Base-by-base conservation (phyloP, 2,113 vertebrate species). In the Lanius ludovicianus region DNA sequence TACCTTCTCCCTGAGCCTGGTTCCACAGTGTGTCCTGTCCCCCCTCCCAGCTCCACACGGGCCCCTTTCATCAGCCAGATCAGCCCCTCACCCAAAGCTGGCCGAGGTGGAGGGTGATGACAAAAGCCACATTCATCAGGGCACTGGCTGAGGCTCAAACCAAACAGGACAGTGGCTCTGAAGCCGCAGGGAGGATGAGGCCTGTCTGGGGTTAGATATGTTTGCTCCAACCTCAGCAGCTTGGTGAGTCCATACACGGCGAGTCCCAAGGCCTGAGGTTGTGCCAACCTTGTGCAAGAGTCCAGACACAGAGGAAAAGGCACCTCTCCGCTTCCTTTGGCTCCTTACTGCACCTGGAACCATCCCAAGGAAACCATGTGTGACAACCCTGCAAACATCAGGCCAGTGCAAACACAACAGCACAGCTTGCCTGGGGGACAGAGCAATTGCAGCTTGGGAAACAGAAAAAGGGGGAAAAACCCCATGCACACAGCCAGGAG, bases 61-160 rank as follows among this genome's bases (percentile, higher is more conserved):
- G 49, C 2, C 3, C 52, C 86, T 83, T 95, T 76, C 68, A 90
- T 11, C 78, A 87, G 82, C 28, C 84, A 78, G 41, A 70, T 31
- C 70, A 79, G 90, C 42, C 25, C 42, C 57, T 7, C 15, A 22
- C 9, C 15, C 1, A 0, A 31, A 81, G 84, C 31, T 5, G 12
- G 62, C 70, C 0, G 2, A 67, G 37, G 42, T 18, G 56, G 39
- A 90, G 37, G 55, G 74, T 59, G 71, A 79, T 70, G 69, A 95
- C 95, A 97, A 94, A 84, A 73, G 88, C 68, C 2, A 4, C 84
- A 95, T 95, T 95, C 88, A 95, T 70, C 70, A 68, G 52, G 50
- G 39, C 84, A 37, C 88, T 96, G 93, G 96, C 93, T 93, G 47
- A 19, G 55, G 77, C 67, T 96, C 93, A 97, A 96, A 73, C 62